These are phyloP conservation scores for Atopsyche davidsoni DNA, from an alignment of 1,140 invertebrate genomes.

Conservation along the genomic window DNA sequence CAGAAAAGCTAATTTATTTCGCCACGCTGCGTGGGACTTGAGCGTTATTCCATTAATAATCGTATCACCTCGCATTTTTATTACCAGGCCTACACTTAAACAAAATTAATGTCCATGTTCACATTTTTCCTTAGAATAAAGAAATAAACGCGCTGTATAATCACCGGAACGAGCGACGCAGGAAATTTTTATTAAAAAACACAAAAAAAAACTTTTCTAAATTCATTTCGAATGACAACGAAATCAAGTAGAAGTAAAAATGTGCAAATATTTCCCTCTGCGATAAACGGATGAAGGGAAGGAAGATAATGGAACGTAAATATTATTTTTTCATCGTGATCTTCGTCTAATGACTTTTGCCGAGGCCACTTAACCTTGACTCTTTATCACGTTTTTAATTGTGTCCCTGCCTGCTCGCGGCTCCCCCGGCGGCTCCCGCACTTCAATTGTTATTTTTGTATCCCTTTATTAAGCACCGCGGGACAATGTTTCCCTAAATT, in stretches of 20 bases:
- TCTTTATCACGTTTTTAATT: constrained; percentile 24
- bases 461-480: no score
- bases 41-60: no score
- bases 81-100: no score
- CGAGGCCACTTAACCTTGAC: constrained; percentile 17
- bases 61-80: no score
- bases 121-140: no score
- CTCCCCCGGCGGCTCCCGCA: background rate
- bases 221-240: constrained; percentile 1
- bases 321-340: constrained; percentile 26
- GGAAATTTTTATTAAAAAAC: no score
- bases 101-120: no score
- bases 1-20: no score
- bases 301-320: constrained; percentile 23
- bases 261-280: background rate
- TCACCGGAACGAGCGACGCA: no score
- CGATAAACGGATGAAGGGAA: constrained; percentile 6
- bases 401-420: constrained; percentile 6
- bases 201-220: background rate
- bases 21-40: no score
- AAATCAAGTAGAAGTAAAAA: background rate
- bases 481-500: no score
- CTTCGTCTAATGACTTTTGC: constrained; percentile 25
- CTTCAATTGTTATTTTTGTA: background rate
- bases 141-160: no score